Base-by-base conservation (phyloP, 2,113 vertebrate species). In the Cairina moschata region DNA sequence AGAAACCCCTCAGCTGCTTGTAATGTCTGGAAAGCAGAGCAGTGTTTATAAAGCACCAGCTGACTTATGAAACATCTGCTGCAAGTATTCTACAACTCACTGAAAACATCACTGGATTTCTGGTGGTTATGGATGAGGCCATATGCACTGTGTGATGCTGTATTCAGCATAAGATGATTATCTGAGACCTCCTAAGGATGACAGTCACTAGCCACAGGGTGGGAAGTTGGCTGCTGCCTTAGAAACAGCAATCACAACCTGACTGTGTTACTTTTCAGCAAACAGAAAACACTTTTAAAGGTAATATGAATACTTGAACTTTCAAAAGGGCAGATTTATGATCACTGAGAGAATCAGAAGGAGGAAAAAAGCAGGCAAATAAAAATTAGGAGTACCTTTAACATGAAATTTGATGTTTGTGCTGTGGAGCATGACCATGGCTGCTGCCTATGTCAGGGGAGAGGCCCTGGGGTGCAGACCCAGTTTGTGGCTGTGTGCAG, bases 171-270 rank as follows among this genome's bases (percentile, higher is more conserved):
- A 9, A 3, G 4, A 56, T 21, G 46, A 54, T 13, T 1, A 26
- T 9, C 48, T 38, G 81, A n/a, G 26, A 52, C 25, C 38, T 73
- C 42, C 2, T 13, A 20, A 21, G 62, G 22, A 48, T 59, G 28
- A 7, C 36, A 71, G 36, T 28, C 17, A 6, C 2, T 60, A 71
- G 26, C 17, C 34, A 1, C 56, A 28, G 56, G 55, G 40, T 11
- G 50, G 46, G 74, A 48, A 48, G 42, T 0, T 75, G 56, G 59
- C 13, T 17, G 65, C 58, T n/a, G 6, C 22, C 17, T 9, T 26
- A 18, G 55, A 34, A 15, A 4, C 2, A 73, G 31, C 1, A 0
- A 18, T 32, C 11, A 13, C 3, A 7, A 32, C 22, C 25, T 1
- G 42, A 23, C 8, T 4, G 13, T 17, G 7, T 75, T 67, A 5